These are phyloP conservation scores for Anorthoa munda DNA, from an alignment of 2,888 invertebrate species.

Conservation along the genomic window DNA sequence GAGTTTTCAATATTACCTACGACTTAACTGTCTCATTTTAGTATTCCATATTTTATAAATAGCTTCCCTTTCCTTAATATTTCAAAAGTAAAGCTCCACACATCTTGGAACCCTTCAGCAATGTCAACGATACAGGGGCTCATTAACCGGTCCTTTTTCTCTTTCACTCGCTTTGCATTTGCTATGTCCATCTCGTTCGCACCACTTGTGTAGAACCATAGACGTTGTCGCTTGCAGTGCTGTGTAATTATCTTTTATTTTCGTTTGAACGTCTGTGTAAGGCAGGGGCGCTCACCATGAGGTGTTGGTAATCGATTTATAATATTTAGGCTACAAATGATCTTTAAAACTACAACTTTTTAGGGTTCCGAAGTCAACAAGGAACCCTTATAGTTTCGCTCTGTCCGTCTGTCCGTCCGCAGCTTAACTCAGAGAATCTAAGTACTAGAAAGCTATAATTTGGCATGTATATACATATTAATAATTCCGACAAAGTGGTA, in stretches of 20 bases:
- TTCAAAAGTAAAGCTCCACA: constrained; percentile 45
- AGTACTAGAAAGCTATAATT: too few relatives aligned
- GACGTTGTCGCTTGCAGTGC: constrained; percentile 50
- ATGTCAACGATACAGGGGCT: constrained; percentile 71
- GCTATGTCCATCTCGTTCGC: constrained; percentile 59
- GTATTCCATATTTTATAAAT: constrained; percentile 39
- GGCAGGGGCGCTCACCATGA: not conserved
- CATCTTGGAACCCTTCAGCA: constrained; percentile 70
- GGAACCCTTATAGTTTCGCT: too few relatives aligned
- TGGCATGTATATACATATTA: too few relatives aligned
- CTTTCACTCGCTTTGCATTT: constrained; percentile 45
- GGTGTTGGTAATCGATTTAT: too few relatives aligned
- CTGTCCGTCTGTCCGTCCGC: too few relatives aligned
- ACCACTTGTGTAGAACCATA: constrained; percentile 61
- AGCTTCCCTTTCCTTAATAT: constrained; percentile 50
- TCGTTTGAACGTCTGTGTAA: constrained; percentile 17
- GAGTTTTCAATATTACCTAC: not conserved
- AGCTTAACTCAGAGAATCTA: too few relatives aligned
- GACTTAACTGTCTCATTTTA: not conserved
- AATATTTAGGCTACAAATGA: too few relatives aligned
- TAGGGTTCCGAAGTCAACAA: too few relatives aligned
- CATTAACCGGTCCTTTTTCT: constrained; percentile 72
- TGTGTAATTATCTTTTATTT: constrained; percentile 63
- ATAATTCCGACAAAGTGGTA: too few relatives aligned
- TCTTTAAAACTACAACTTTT: too few relatives aligned